Evolutionary conservation across 2,797 vertebrate species (phyloP).

Genomic region (Hydrophis major): DNA sequence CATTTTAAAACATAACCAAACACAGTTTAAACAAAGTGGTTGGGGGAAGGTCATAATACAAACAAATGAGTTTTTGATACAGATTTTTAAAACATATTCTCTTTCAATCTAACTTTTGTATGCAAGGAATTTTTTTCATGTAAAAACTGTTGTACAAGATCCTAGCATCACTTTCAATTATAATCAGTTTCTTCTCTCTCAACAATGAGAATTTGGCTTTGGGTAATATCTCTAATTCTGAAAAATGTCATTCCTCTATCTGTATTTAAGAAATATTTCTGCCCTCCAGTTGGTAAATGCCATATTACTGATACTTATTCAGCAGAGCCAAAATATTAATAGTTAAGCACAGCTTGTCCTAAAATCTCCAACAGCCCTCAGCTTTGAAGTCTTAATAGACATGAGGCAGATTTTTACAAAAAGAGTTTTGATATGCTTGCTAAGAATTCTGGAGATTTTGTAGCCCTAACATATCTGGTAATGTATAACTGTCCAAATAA

Average conservation of each 20-base stretch:
- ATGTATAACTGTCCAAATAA: neutral
- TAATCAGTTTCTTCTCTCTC: neutral
- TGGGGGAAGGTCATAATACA: neutral
- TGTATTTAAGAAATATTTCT: neutral
- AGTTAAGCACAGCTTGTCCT: neutral
- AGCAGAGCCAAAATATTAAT: neutral
- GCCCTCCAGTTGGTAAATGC: neutral
- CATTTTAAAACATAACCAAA: neutral
- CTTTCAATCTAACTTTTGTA: neutral
- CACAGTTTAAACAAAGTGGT: neutral
- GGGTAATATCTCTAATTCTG: neutral
- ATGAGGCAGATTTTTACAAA: neutral
- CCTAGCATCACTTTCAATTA: neutral
- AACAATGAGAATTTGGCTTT: neutral
- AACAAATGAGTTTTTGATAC: too few species aligned
- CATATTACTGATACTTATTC: neutral
- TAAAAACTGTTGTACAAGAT: neutral
- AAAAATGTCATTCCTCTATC: neutral
- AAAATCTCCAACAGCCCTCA: neutral
- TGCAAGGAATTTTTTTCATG: neutral
- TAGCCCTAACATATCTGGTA: neutral
- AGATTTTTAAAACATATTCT: neutral
- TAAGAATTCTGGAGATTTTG: neutral
- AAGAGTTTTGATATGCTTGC: neutral
- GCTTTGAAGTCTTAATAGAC: too few species aligned